Conservation (phyloP, 2,888 invertebrate species). For the Sthenelais limicola region DNA sequence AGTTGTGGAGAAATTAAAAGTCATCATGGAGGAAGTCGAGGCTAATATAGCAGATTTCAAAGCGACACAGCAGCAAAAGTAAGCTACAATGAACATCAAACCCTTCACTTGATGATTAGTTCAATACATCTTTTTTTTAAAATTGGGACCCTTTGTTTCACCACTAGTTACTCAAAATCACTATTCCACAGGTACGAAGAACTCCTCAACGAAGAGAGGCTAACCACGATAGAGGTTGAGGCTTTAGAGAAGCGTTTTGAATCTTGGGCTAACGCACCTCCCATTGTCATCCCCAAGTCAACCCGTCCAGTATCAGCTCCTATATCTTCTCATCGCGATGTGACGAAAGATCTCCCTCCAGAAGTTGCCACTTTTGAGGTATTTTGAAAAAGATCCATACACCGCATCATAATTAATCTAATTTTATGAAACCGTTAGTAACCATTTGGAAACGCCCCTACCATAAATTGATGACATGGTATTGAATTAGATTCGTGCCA, state of each 20-base stretch:
- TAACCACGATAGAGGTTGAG: conserved; percentile 62
- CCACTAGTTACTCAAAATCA: too few species aligned
- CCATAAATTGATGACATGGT: too few species aligned
- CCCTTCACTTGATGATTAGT: too few species aligned
- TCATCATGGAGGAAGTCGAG: conserved; percentile 71
- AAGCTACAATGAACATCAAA: conserved; percentile 51
- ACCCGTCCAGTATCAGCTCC: conserved; percentile 48
- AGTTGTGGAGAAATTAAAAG: conserved; percentile 70
- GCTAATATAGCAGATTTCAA: conserved; percentile 66
- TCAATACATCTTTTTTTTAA: too few species aligned
- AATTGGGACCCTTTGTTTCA: too few species aligned
- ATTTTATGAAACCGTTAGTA: too few species aligned
- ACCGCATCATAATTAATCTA: background rate
- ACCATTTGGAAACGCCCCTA: too few species aligned
- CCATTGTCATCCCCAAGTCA: conserved; percentile 11
- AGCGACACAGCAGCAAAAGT: conserved; percentile 65
- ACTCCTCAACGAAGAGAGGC: conserved; percentile 64
- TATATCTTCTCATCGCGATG: conserved; percentile 62
- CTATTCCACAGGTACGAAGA: conserved; percentile 70
- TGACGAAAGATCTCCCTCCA: conserved; percentile 67
- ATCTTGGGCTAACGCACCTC: conserved; percentile 57
- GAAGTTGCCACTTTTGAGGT: conserved; percentile 71
- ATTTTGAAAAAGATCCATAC: background rate
- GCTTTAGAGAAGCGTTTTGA: conserved; percentile 70
- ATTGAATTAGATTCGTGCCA: too few species aligned